These are phyloP conservation scores for Silurus lanzhouensis DNA, from an alignment of 2,797 vertebrate species.

Conservation along the genomic window DNA sequence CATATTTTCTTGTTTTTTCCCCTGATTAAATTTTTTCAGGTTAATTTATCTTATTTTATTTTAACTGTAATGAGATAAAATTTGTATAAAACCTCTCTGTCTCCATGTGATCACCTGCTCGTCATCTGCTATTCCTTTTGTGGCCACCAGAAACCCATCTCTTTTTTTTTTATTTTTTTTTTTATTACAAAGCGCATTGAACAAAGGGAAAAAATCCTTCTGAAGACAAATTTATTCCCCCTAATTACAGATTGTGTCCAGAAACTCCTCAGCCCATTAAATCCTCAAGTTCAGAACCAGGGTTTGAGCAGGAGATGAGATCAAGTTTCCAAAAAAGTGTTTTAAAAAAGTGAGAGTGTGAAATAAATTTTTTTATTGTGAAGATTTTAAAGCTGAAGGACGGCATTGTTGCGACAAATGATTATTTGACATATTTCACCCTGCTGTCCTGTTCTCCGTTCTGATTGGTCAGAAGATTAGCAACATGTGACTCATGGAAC, in stretches of 20 bases:
- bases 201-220: conserved; percentile 1
- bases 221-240: neutral
- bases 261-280: conserved; percentile 34
- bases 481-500: no score
- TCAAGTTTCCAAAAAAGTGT: neutral
- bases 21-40: no score
- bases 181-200: neutral
- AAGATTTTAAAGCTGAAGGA: no score
- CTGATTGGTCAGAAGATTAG: no score
- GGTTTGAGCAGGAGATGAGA: neutral
- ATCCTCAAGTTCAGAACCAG: neutral
- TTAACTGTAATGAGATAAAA: no score
- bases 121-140: conserved; percentile 20
- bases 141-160: neutral
- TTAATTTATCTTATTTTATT: neutral
- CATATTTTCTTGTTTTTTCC: neutral
- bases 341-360: neutral
- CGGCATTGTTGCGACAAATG: neutral
- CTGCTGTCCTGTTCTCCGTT: neutral
- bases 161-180: neutral
- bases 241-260: conserved; percentile 53
- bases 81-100: neutral
- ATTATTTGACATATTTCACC: neutral
- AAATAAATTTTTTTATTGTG: neutral
- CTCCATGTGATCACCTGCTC: conserved; percentile 16